These are phyloP conservation scores for Antitype chi DNA, from an alignment of 2,888 invertebrate genomes.

Conservation along the genomic window DNA sequence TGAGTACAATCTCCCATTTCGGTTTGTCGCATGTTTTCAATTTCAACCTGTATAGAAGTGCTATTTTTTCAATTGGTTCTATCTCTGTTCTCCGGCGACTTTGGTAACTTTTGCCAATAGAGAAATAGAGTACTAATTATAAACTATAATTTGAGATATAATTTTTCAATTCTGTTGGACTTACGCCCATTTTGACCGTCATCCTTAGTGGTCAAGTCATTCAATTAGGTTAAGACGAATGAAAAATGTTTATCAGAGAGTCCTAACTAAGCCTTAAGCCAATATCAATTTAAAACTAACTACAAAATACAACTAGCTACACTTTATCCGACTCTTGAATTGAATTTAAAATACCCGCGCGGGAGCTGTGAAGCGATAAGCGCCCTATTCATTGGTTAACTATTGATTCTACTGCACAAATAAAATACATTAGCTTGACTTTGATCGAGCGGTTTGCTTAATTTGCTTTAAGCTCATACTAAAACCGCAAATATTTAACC, in stretches of 20 bases:
- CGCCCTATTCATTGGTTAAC: slow-evolving; percentile 32
- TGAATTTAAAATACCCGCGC: neutral
- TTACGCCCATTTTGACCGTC: too few species aligned
- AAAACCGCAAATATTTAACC: slow-evolving; percentile 53
- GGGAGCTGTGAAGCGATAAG: slow-evolving; percentile 20
- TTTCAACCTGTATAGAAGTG: too few species aligned
- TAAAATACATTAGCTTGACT: slow-evolving; percentile 58
- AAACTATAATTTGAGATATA: too few species aligned
- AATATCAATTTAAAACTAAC: neutral
- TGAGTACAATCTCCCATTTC: too few species aligned
- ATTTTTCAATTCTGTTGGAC: too few species aligned
- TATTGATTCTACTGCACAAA: slow-evolving; percentile 50
- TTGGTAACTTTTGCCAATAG: too few species aligned
- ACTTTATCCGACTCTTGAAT: slow-evolving; percentile 9
- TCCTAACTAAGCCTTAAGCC: neutral
- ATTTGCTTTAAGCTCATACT: slow-evolving; percentile 30
- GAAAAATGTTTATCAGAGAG: neutral
- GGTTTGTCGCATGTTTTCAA: too few species aligned
- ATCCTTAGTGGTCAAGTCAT: too few species aligned
- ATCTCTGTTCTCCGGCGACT: too few species aligned
- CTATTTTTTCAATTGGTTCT: too few species aligned
- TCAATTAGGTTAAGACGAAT: neutral
- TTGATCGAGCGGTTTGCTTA: slow-evolving; percentile 51
- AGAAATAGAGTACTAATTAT: too few species aligned
- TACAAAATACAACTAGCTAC: neutral